Base-by-base conservation (phyloP, 2,113 vertebrate species). In the Bos indicus region DNA sequence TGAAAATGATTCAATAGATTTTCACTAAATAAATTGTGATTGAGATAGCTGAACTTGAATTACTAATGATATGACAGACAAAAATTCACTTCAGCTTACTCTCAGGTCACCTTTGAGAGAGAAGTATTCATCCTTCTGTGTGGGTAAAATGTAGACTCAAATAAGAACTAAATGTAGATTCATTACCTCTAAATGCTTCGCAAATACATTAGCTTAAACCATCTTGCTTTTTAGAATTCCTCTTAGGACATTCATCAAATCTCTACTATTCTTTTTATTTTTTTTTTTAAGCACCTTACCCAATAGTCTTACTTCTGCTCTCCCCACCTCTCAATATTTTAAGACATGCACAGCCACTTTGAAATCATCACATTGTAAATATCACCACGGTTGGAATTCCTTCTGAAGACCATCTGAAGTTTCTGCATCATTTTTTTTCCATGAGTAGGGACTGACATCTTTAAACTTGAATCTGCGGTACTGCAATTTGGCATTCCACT, bases 351-450 rank as follows among this genome's bases (percentile, higher is more conserved):
- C 10, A 94, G 54, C 25, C 62, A 60, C 12, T 78, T 43, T 64
- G 81, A 94, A 97, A 78, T 57, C 40, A 97, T 67, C 64, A 85
- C 46, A 33, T 51, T 96, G 46, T 84, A 91, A 78, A 77, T 71
- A 88, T 92, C 78, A 52, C 28, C 40, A 82, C 36, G 78, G 54
- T 54, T 83, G 74, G 36, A 91, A 96, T 84, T 96, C 74, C 43
- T 97, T 90, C 52, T 51, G 48, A 97, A 87, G 46, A 86, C 16
- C 77, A 93, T 59, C 17, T 95, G 71, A 97, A 90, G 40, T 51
- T 90, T 87, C 23, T 90, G 40, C n/a, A 64, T 48, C 48, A 81
- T 43, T 84, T 94, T 84, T 84, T 89, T 95, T 13, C 59, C 59
- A 51, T 33, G 30, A 92, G 81, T n/a, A 40, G 23, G 48, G 56